These are phyloP conservation scores for Charanyca ferruginea DNA, from an alignment of 2,888 invertebrate species.

Conservation along the genomic window DNA sequence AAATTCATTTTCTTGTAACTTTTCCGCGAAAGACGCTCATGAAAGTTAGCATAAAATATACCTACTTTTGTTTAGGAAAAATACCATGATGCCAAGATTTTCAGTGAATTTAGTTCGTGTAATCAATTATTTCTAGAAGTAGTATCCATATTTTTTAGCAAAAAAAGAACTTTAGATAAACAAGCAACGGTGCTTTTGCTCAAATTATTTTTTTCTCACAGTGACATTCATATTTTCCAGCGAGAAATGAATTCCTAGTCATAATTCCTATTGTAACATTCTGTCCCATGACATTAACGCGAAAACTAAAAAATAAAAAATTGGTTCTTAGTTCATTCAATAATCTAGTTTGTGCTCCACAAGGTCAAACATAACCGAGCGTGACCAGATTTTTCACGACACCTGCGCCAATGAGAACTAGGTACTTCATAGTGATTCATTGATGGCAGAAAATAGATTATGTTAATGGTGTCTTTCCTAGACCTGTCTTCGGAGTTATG, in stretches of 20 bases:
- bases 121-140: no score
- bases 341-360: constrained; percentile 43
- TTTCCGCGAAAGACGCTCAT: neutral
- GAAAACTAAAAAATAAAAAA: constrained; percentile 22
- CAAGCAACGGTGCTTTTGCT: no score
- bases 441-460: constrained; percentile 14
- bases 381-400: constrained; percentile 52
- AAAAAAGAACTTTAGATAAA: no score
- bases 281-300: neutral
- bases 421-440: constrained; percentile 32
- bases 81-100: no score
- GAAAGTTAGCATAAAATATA: no score
- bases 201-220: no score
- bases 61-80: no score
- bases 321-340: constrained; percentile 35
- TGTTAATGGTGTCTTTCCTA: constrained; percentile 7
- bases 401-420: constrained; percentile 18
- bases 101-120: no score
- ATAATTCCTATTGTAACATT: neutral
- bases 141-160: no score
- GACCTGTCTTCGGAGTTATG: neutral
- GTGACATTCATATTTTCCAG: no score
- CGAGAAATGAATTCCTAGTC: no score
- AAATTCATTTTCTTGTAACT: neutral
- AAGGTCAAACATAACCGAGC: constrained; percentile 48